phyloP scores from a whole-genome alignment of 2,888 invertebrate genomes.

The Sycophila texana region DNA sequence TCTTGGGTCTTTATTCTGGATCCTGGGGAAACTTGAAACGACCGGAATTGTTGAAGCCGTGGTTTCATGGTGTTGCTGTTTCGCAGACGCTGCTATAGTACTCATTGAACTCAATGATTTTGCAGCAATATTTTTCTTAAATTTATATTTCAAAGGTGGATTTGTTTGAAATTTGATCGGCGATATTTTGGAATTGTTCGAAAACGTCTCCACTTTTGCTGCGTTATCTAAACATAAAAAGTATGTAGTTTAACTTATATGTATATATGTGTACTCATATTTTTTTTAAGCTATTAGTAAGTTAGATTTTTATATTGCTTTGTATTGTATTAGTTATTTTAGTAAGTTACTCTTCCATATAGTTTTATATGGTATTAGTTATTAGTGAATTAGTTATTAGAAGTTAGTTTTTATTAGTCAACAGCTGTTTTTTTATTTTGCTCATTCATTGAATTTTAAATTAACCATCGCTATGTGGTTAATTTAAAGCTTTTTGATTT shows the following conservation, averaged over 20 bases:
- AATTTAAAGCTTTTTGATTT: background rate
- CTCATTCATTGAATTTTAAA: no score
- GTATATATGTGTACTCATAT: no score
- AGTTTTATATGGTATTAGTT: no score
- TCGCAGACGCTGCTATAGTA: background rate
- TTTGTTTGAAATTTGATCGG: constrained; percentile 5
- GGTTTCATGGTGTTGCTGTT: background rate
- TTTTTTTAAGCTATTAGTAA: no score
- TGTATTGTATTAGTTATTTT: no score
- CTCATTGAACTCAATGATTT: background rate
- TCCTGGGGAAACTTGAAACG: background rate
- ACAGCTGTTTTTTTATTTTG: no score
- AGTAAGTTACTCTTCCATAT: no score
- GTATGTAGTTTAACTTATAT: background rate
- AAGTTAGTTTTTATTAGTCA: no score
- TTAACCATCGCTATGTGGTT: no score
- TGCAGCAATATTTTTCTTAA: background rate
- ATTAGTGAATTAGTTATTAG: no score
- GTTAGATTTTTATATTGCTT: no score
- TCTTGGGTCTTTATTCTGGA: constrained; percentile 18
- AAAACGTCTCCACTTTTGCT: no score
- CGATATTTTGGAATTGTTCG: background rate
- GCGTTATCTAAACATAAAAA: background rate
- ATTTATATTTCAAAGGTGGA: background rate
- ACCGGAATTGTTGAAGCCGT: background rate